A percentile compares a stretch with the other conserved stretches of the same genome.
These are phyloP conservation scores for Rattus rattus DNA, from an alignment of 2,113 vertebrate species.

Conservation along the genomic window DNA sequence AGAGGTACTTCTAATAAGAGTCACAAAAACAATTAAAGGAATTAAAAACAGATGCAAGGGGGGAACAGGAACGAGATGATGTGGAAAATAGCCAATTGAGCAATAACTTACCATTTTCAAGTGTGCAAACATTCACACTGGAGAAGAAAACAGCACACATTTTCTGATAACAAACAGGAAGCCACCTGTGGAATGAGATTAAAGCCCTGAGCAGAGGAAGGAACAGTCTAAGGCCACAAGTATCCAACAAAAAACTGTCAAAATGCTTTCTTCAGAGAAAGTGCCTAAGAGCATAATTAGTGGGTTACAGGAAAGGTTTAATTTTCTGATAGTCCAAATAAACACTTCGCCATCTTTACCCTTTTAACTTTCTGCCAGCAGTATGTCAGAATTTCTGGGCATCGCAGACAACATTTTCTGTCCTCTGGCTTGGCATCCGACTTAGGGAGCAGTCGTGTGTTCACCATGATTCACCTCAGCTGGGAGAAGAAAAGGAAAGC, in stretches of 20 bases:
- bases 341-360: not conserved
- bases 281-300: not conserved
- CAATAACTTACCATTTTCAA: not conserved
- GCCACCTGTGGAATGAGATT: not conserved
- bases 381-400: not conserved
- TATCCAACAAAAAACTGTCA: not conserved
- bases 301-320: not conserved
- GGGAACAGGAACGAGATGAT: not conserved
- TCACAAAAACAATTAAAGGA: not conserved
- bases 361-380: not conserved
- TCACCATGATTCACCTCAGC: not conserved
- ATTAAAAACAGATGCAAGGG: conserved; percentile 11
- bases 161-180: not conserved
- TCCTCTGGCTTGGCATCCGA: not conserved
- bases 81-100: not conserved
- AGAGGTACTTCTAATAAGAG: conserved; percentile 32
- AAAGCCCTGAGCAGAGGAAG: not conserved
- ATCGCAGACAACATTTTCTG: not conserved
- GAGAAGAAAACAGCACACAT: not conserved
- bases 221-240: not conserved
- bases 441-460: not conserved
- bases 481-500: not conserved
- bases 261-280: not conserved
- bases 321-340: not conserved
- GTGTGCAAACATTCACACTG: not conserved